Evolutionary conservation across 2,888 invertebrate species (phyloP), one percentile per base, ranked within the genome.

Genomic region (Spodoptera exigua): DNA sequence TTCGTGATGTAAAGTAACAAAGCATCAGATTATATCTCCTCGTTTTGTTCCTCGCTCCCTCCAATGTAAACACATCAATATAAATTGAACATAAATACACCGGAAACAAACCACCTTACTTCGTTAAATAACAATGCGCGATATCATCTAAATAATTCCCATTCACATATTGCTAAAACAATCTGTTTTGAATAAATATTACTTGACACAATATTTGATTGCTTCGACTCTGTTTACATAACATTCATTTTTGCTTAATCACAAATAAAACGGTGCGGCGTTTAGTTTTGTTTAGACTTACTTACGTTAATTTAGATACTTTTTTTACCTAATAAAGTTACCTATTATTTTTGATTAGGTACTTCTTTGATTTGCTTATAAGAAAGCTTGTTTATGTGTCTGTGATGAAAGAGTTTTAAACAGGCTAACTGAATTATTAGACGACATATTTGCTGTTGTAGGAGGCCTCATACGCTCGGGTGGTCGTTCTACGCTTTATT

Each of bases 401-500:
- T 70, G 59, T 70, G 72, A 61, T 70, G 72, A 68, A 76, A 64
- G 68, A 64, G 78, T 72, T 71, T 78, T 78, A 81, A 82, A 79
- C 77, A 78, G 61, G 74, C 65, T 70, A 70, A 73, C 72, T 86
- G 81, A 85, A 87, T 87, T 82, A 87, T 87, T 84, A 80, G 87
- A 79, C 73, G 75, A 80, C 78, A 83, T 88, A 87, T 89, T 88
- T 86, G 87, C 87, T 87, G 88, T 85, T 78, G 74, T 78, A 80
- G 79, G 73, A 81, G 81, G 80, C 81, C 83, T 83, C 81, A 66
- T 79, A 81, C 81, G 86, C 79, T 81, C 72, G 86, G 84, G 78
- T 78, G 83, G 85, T 78, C 79, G 85, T 85, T 84, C 77, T 78
- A 67, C 81, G 82, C 85, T 89, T 89, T 91, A 91, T 92, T 89